Evolutionary conservation across 2,888 invertebrate genomes (phyloP).

Genomic region (Sylvicola fuscatus): DNA sequence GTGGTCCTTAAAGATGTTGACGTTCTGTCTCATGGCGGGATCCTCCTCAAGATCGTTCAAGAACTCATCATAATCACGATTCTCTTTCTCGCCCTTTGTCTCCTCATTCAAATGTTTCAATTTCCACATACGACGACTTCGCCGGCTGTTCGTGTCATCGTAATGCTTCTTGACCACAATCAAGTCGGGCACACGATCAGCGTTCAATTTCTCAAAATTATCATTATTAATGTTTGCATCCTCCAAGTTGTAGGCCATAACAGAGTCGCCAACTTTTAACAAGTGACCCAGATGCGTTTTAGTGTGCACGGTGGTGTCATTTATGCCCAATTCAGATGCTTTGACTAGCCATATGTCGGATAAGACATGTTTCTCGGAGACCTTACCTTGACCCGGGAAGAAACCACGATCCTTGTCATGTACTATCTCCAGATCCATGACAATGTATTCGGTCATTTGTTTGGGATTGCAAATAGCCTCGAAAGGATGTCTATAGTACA

Average conservation of each 20-base stretch:
- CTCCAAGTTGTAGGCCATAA: constrained; percentile 72
- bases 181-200: constrained; percentile 60
- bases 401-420: constrained; percentile 42
- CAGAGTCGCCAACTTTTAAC: constrained; percentile 81
- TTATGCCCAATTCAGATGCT: constrained; percentile 65
- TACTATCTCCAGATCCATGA: constrained; percentile 72
- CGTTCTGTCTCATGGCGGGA: constrained; percentile 64
- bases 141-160: constrained; percentile 45
- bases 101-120: constrained; percentile 66
- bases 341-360: constrained; percentile 90
- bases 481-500: constrained; percentile 78
- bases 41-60: constrained; percentile 96
- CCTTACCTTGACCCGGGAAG: constrained; percentile 73
- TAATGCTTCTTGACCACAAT: constrained; percentile 88
- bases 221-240: constrained; percentile 84
- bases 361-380: constrained; percentile 71
- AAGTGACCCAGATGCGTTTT: constrained; percentile 89
- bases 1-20: constrained; percentile 71
- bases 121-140: constrained; percentile 74
- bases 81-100: constrained; percentile 36
- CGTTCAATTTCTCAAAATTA: constrained; percentile 65
- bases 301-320: constrained; percentile 63
- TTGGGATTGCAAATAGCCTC: constrained; percentile 74
- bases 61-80: constrained; percentile 86
- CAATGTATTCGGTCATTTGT: constrained; percentile 75